Evolutionary conservation across 2,797 vertebrate genomes (phyloP), one percentile per base, ranked within the genome.

Genomic region (Parauchenoglanis ngamensis): DNA sequence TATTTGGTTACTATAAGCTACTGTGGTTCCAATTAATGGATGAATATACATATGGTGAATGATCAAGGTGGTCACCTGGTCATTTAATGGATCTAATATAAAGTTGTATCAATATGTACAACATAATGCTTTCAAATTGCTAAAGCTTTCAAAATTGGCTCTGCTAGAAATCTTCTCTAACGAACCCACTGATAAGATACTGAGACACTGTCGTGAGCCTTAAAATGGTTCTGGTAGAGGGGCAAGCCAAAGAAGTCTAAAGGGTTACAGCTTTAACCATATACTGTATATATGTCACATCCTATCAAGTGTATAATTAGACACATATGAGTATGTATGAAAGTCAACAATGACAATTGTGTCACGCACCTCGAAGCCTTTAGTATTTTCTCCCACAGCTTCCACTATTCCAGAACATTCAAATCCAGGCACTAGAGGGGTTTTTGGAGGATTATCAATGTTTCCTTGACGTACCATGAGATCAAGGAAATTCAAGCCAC

Each of bases 391-490:
- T 88, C 97, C 97, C 89, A 99, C 92, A 83, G 97, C 95, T 95
- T 99, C 98, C 25, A 99, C 95, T 90, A 99, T 99, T 92, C 98
- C 98, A 90, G 97, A 99, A 89, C 98, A 98, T 90, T 99, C 98
- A 93, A 99, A 99, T 31, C 98, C 98, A 85, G 98, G 98, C 85
- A 99, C 96, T 80, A 99, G 94, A 0, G 98, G 98, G 0, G 98
- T 96, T 94, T 99, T 99, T 0, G 98, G 98, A 88, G 98, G 98
- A 93, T 97, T 98, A 92, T 99, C 98, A 0, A 99, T 98, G 54
- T 97, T 99, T 82, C 98, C 98, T 94, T 99, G 98, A 88, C 98
- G 97, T 28, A 99, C 98, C 98, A 99, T 99, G 94, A 99, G 93
- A 94, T 99, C 98, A 91, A 99, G 94, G 85, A 99, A 99, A 95